Conservation (phyloP, 2,888 invertebrate species). For the Yponomeuta sedellus region DNA sequence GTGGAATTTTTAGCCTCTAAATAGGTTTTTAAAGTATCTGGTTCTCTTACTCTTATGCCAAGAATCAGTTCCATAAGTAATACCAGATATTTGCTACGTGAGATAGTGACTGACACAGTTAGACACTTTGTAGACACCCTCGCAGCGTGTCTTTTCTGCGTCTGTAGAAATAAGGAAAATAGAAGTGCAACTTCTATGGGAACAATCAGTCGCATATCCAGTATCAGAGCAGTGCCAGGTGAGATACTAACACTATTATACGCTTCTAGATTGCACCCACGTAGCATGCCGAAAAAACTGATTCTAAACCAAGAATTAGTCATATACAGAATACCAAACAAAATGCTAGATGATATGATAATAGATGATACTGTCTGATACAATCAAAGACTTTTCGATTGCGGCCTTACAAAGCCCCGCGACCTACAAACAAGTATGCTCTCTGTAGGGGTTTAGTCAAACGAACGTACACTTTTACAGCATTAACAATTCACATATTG, state of each 20-base stretch:
- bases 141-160: constrained; percentile 83
- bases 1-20: too few relatives aligned
- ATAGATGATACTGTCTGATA: too few relatives aligned
- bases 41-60: too few relatives aligned
- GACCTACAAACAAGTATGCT: constrained; percentile 81
- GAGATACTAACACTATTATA: neutral
- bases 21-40: too few relatives aligned
- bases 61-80: too few relatives aligned
- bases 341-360: too few relatives aligned
- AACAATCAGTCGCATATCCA: constrained; percentile 96
- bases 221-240: constrained; percentile 92
- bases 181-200: constrained; percentile 84
- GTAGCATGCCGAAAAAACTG: too few relatives aligned
- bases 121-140: constrained; percentile 90
- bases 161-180: too few relatives aligned
- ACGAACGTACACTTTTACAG: constrained; percentile 80
- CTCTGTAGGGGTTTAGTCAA: constrained; percentile 38
- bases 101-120: too few relatives aligned
- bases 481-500: constrained; percentile 95
- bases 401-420: constrained; percentile 89
- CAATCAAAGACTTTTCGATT: constrained; percentile 80
- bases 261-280: too few relatives aligned
- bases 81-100: neutral
- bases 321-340: neutral
- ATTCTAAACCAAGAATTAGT: too few relatives aligned